A percentile compares a stretch with the other conserved stretches of the same genome.
phyloP scores from a whole-genome alignment of 92 coral and sea anemone genomes.

The Siderastrea siderea region DNA sequence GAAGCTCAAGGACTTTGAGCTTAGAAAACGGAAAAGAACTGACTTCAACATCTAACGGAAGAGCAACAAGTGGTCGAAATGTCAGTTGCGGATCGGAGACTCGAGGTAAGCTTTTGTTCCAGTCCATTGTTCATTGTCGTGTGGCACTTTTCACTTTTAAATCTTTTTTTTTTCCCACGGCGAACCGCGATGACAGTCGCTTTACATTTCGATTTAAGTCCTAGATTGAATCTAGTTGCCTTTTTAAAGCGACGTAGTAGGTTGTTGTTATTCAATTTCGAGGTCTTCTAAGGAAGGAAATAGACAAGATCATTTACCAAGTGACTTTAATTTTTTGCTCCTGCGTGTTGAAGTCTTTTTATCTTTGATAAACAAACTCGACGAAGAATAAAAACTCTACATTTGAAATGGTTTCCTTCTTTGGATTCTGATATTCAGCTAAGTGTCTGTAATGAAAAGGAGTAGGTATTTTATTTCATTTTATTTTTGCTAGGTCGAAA shows the following conservation, averaged over 20 bases:
- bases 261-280: not conserved
- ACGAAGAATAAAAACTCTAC: not conserved
- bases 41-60: constrained; percentile 52
- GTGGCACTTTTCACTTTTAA: not conserved
- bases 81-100: constrained; percentile 25
- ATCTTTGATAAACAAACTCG: not conserved
- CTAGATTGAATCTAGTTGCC: not conserved
- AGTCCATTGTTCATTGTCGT: not conserved
- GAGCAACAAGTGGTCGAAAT: constrained; percentile 66
- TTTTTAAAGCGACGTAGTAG: not conserved
- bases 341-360: not conserved
- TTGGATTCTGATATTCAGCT: too few relatives aligned
- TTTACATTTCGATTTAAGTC: not conserved
- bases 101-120: constrained; percentile 41
- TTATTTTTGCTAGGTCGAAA: too few relatives aligned
- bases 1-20: constrained; percentile 77
- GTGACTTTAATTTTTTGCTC: not conserved
- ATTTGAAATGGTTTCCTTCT: too few relatives aligned
- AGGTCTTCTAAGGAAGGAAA: not conserved
- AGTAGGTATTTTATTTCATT: too few relatives aligned
- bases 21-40: constrained; percentile 63
- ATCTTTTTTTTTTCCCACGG: not conserved
- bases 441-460: too few relatives aligned
- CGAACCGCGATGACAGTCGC: constrained; percentile 7
- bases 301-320: not conserved